Conservation (phyloP, 2,888 invertebrate species). For the Sturmia bella region DNA sequence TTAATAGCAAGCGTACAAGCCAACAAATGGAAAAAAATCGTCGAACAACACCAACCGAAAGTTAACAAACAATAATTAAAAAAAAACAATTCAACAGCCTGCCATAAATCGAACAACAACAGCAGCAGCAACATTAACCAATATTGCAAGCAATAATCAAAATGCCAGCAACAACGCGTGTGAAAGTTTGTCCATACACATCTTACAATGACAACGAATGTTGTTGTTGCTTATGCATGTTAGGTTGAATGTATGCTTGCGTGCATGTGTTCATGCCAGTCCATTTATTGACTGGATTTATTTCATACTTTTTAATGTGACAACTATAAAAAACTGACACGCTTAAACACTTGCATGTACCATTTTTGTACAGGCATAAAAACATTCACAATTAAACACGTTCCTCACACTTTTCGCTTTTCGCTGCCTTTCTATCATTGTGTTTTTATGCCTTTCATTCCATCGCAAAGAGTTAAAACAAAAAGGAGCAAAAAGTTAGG, state of each 20-base stretch:
- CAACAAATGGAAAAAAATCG: background rate
- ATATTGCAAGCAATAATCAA: constrained; percentile 35
- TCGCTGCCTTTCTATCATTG: constrained; percentile 32
- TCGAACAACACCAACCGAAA: constrained; percentile 70
- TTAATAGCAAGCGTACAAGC: background rate
- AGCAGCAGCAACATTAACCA: constrained; percentile 29
- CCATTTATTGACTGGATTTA: background rate
- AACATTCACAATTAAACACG: background rate
- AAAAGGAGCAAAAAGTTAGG: background rate
- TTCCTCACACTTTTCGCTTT: constrained; percentile 29
- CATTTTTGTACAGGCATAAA: background rate
- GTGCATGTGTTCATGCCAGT: background rate
- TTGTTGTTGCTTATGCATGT: background rate
- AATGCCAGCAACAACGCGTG: background rate
- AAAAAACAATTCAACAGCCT: constrained; percentile 50
- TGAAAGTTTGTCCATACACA: background rate
- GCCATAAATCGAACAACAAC: constrained; percentile 24
- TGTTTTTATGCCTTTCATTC: constrained; percentile 23
- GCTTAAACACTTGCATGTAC: background rate
- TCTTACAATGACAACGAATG: constrained; percentile 4
- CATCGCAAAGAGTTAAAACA: background rate
- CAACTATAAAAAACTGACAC: constrained; percentile 15
- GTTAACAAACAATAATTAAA: constrained; percentile 69
- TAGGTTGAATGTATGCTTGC: background rate
- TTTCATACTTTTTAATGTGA: constrained; percentile 37